Percentiles rank a stretch among this genome's conserved stretches.
phyloP scores from a whole-genome alignment of 2,113 vertebrate species.

The Periophthalmodon schlosseri region DNA sequence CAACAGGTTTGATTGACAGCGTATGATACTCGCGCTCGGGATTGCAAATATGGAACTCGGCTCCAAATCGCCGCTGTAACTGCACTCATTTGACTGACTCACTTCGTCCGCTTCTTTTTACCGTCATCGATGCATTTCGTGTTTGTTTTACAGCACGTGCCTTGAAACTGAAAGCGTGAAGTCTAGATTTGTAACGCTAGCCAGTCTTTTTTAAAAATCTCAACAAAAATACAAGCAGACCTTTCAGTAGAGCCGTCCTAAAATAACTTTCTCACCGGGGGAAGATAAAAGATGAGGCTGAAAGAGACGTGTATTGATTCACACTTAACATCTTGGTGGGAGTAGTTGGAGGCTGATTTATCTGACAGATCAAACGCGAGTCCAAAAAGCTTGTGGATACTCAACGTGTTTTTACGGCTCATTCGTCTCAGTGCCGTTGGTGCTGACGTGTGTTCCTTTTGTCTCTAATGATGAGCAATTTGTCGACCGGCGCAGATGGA shows the following conservation, averaged over 20 bases:
- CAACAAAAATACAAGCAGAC: neutral
- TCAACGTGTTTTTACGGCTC: neutral
- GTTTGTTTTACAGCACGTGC: no score
- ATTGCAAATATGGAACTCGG: no score
- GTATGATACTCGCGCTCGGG: no score
- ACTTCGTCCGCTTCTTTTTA: no score
- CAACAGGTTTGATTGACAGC: no score
- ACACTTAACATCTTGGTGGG: neutral
- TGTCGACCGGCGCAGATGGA: constrained; percentile 52
- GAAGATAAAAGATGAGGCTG: neutral
- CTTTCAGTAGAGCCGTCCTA: neutral
- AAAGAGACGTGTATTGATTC: neutral
- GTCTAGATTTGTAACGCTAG: neutral
- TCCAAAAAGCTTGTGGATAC: neutral
- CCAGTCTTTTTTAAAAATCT: neutral
- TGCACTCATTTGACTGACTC: no score
- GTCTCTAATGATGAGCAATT: constrained; percentile 43
- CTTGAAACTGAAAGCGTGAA: no score
- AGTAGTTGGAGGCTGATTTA: neutral
- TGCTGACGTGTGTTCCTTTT: constrained; percentile 11
- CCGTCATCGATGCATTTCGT: no score
- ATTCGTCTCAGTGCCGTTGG: neutral
- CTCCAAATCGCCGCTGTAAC: no score
- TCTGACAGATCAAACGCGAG: neutral
- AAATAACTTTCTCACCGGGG: neutral